Conservation (phyloP, 2,888 invertebrate genomes). For the Hyposoter dolosus region DNA sequence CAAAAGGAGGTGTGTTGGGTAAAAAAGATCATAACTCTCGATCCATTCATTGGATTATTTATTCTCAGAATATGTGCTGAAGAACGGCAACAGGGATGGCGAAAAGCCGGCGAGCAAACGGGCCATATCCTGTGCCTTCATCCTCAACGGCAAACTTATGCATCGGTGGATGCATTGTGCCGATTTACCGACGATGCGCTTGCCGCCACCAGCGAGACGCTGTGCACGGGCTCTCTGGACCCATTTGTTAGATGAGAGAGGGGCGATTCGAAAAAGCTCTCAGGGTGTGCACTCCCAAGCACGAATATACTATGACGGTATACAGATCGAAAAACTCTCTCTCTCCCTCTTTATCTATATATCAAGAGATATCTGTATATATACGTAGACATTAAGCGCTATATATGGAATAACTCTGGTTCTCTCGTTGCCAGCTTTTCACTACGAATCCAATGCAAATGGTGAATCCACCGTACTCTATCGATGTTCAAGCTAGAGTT, state of each 20-base stretch:
- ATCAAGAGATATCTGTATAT: background rate
- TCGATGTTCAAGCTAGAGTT: slow-evolving; percentile 53
- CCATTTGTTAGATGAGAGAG: slow-evolving; percentile 77
- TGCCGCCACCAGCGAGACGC: slow-evolving; percentile 60
- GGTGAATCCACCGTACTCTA: slow-evolving; percentile 55
- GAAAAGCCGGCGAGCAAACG: slow-evolving; percentile 66
- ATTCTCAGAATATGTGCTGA: slow-evolving; percentile 5
- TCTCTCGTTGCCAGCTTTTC: slow-evolving; percentile 46
- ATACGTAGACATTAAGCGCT: background rate
- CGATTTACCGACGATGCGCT: slow-evolving; percentile 70
- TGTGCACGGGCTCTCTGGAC: slow-evolving; percentile 67
- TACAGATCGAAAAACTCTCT: slow-evolving; percentile 42
- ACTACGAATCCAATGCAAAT: slow-evolving; percentile 61
- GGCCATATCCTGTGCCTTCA: slow-evolving; percentile 70
- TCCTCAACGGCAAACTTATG: slow-evolving; percentile 74
- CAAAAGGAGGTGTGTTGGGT: background rate
- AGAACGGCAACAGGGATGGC: slow-evolving; percentile 36
- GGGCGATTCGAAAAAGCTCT: slow-evolving; percentile 69
- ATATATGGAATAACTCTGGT: slow-evolving; percentile 22
- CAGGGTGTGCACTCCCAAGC: slow-evolving; percentile 30
- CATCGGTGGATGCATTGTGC: slow-evolving; percentile 78
- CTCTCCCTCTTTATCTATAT: slow-evolving; percentile 31
- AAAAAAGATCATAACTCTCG: slow-evolving; percentile 29
- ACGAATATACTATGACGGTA: slow-evolving; percentile 24
- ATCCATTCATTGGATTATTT: slow-evolving; percentile 23